These are phyloP conservation scores for Brachypterus glaber DNA, from an alignment of 2,888 invertebrate genomes.

Conservation along the genomic window DNA sequence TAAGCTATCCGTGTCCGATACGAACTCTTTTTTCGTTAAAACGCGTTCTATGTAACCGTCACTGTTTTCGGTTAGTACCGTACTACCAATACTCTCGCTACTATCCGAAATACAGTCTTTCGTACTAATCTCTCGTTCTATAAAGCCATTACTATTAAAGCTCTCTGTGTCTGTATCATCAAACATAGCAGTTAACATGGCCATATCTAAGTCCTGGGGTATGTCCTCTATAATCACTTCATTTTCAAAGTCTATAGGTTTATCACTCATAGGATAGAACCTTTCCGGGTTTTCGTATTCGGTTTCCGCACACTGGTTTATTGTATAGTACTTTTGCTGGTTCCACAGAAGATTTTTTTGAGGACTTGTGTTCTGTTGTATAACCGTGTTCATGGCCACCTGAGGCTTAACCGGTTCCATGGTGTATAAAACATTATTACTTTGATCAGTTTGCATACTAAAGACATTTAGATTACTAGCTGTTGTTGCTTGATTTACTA, in stretches of 20 bases:
- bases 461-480: too few species aligned
- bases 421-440: constrained; percentile 3
- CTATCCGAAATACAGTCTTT: too few species aligned
- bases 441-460: too few species aligned
- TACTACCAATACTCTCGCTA: too few species aligned
- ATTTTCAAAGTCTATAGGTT: constrained; percentile 30
- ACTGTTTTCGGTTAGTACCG: too few species aligned
- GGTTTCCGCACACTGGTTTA: constrained; percentile 29
- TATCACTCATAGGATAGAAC: constrained; percentile 36
- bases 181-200: constrained; percentile 9
- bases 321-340: constrained; percentile 32
- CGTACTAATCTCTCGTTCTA: too few species aligned
- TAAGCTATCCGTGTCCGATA: background rate
- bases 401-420: background rate
- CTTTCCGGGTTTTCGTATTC: constrained; percentile 30
- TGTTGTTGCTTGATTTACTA: too few species aligned
- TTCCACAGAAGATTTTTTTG: constrained; percentile 21
- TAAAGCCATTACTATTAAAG: too few species aligned
- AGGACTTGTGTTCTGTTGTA: constrained; percentile 17
- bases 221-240: constrained; percentile 19
- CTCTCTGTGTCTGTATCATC: too few species aligned
- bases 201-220: constrained; percentile 10
- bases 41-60: background rate
- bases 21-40: background rate
- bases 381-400: constrained; percentile 1